Percentiles rank a stretch among this genome's conserved stretches.
phyloP scores from a whole-genome alignment of 2,797 vertebrate species.

The Lepidocolaptes lacrymiger region DNA sequence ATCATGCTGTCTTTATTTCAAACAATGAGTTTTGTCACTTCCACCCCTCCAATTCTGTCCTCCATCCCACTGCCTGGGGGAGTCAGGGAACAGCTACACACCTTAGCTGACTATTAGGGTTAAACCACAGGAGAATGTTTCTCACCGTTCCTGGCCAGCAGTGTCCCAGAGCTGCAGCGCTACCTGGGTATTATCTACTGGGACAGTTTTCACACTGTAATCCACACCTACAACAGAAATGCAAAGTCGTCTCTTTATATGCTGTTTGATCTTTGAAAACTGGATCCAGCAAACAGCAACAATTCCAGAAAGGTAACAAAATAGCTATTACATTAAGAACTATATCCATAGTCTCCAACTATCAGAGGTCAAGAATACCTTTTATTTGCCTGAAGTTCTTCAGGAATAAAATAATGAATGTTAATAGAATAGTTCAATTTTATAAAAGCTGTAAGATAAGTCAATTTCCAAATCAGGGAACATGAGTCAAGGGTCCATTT shows the following conservation, averaged over 20 bases:
- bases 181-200: slow-evolving; percentile 84
- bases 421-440: background rate
- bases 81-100: background rate
- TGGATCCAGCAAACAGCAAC: background rate
- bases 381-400: background rate
- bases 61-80: background rate
- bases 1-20: background rate
- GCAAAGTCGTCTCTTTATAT: background rate
- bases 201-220: slow-evolving; percentile 90
- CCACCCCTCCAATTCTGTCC: background rate
- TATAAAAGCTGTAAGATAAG: background rate
- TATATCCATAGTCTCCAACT: background rate
- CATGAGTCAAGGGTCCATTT: background rate
- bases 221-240: slow-evolving; percentile 84
- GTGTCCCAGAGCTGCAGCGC: slow-evolving; percentile 95
- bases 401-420: background rate
- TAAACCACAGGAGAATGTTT: background rate
- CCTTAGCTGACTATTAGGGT: background rate
- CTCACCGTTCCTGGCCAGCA: slow-evolving; percentile 92
- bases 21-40: background rate
- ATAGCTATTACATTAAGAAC: background rate
- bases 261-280: background rate
- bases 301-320: background rate
- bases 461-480: background rate
- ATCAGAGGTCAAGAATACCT: background rate